Evolutionary conservation across 35 echinoderm and acorn worm genomes (phyloP).

Genomic region (Hemicentrotus pulcherrimus): DNA sequence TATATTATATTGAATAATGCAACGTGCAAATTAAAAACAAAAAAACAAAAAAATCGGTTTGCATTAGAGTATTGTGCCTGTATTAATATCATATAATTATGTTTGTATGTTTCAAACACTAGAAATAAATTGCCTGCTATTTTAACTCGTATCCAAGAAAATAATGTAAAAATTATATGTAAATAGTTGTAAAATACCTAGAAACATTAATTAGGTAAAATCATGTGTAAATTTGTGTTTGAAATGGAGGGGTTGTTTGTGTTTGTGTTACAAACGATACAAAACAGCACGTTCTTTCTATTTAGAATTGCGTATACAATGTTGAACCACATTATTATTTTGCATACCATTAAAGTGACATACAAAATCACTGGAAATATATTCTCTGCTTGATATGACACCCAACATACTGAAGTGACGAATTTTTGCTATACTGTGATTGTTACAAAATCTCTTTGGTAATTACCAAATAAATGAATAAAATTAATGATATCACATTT

Average conservation of each 20-base stretch:
- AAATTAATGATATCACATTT: no score
- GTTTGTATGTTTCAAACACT: background rate
- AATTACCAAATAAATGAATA: no score
- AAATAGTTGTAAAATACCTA: background rate
- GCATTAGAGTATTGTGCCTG: background rate
- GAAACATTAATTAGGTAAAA: background rate
- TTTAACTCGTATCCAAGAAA: background rate
- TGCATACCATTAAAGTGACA: background rate
- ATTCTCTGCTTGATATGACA: no score
- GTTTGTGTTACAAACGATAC: background rate
- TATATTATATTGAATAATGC: background rate
- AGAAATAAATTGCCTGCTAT: background rate
- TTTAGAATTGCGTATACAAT: background rate
- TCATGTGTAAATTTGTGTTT: background rate
- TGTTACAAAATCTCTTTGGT: no score
- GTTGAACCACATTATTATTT: background rate
- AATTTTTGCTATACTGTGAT: no score
- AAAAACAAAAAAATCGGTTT: background rate
- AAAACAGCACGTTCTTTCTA: background rate
- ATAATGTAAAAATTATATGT: conserved; percentile 14
- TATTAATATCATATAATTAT: background rate
- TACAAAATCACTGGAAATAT: no score
- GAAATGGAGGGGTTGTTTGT: background rate
- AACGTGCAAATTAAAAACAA: background rate
- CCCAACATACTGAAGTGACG: background rate